These are phyloP conservation scores for Kryptopterus vitreolus DNA, from an alignment of 2,797 vertebrate species.

Conservation along the genomic window DNA sequence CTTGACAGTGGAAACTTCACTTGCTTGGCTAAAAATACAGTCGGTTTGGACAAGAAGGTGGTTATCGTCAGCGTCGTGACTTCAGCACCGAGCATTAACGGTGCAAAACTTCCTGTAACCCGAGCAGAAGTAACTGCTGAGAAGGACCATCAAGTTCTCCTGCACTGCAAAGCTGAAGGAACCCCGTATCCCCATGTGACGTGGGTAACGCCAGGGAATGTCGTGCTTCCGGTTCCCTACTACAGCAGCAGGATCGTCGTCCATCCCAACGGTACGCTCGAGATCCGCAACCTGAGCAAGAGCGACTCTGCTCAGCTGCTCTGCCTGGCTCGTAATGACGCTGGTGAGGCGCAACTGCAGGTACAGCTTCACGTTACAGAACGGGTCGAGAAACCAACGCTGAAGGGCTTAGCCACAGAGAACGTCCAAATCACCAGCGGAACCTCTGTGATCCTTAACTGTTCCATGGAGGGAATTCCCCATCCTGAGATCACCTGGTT, in stretches of 20 bases:
- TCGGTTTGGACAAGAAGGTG: constrained; percentile 75
- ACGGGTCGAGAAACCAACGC: constrained; percentile 65
- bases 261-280: constrained; percentile 86
- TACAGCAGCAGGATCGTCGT: constrained; percentile 84
- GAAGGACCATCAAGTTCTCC: constrained; percentile 76
- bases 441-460: constrained; percentile 75
- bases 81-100: constrained; percentile 71
- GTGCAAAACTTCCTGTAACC: constrained; percentile 61
- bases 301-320: constrained; percentile 78
- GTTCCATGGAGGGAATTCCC: constrained; percentile 73
- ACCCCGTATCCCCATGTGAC: constrained; percentile 76
- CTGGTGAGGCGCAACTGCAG: constrained; percentile 77
- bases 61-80: constrained; percentile 77
- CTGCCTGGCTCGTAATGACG: constrained; percentile 83
- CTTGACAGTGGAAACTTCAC: constrained; percentile 90
- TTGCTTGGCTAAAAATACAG: constrained; percentile 78
- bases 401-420: constrained; percentile 68
- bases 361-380: constrained; percentile 80
- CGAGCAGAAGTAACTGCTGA: constrained; percentile 67
- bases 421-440: constrained; percentile 69
- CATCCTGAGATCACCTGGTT: constrained; percentile 74
- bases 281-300: constrained; percentile 73
- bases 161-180: constrained; percentile 84
- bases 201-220: constrained; percentile 88
- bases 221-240: constrained; percentile 86